Conservation (phyloP, 1,140 invertebrate genomes). For the Scaptomyza hsui region DNA sequence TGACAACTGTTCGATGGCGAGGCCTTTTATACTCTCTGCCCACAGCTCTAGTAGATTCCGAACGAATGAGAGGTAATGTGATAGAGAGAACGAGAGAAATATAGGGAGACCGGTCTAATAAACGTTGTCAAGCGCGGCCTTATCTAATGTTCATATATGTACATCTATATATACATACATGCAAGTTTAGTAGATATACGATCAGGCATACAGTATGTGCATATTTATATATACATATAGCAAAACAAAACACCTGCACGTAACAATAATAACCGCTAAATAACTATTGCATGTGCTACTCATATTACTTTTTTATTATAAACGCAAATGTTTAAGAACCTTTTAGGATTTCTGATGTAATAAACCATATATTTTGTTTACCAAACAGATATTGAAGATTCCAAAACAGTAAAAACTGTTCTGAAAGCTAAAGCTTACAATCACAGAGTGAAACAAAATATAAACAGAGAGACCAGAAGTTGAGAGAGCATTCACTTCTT, state of each 20-base stretch:
- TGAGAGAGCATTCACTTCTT: constrained; percentile 23
- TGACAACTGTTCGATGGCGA: constrained; percentile 18
- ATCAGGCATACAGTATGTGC: background rate
- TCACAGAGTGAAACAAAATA: constrained; percentile 9
- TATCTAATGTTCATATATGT: constrained; percentile 10
- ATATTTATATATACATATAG: background rate
- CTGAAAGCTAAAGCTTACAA: too few species aligned
- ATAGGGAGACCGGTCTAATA: background rate
- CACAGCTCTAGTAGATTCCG: background rate
- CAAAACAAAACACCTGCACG: too few species aligned
- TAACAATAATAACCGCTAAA: too few species aligned
- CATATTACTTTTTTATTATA: background rate
- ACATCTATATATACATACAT: background rate
- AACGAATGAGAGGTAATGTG: background rate
- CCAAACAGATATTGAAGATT: background rate
- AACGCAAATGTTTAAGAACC: background rate
- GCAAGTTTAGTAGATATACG: constrained; percentile 1
- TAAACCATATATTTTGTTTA: background rate
- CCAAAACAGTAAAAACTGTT: too few species aligned
- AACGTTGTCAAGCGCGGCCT: constrained; percentile 36
- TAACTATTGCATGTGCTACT: background rate
- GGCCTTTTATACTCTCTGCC: constrained; percentile 58
- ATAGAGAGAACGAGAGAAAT: constrained; percentile 1
- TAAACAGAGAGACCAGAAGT: constrained; percentile 56
- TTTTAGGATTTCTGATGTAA: constrained; percentile 43